Percentiles rank a stretch among this genome's conserved stretches.
These are phyloP conservation scores for Stichopus horrens DNA, from an alignment of 53 echinoderm and acorn worm genomes.

Conservation along the genomic window DNA sequence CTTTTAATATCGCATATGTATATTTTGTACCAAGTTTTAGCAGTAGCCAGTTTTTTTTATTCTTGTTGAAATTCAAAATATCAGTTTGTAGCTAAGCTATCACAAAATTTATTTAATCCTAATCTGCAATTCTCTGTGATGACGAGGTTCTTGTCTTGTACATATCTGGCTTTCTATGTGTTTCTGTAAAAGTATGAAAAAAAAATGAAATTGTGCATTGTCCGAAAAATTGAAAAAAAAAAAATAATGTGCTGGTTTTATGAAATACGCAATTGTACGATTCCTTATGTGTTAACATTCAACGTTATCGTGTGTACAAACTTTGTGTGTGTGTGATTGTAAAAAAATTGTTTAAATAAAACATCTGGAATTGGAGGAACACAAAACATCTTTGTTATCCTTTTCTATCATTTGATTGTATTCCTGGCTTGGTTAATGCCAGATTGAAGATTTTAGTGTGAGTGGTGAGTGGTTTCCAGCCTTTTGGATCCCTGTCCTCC, in stretches of 20 bases:
- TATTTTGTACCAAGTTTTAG: slow-evolving; percentile 39
- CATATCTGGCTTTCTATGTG: slow-evolving; percentile 35
- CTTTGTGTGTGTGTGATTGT: slow-evolving; percentile 50
- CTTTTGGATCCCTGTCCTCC: no score
- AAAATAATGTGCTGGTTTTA: slow-evolving; percentile 36
- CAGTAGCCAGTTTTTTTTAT: slow-evolving; percentile 11
- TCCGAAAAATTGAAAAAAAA: neutral
- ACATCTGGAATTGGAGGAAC: slow-evolving; percentile 47
- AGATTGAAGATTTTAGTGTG: no score
- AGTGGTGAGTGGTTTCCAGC: no score
- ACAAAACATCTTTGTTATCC: neutral
- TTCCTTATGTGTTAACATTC: slow-evolving; percentile 23
- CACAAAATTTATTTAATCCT: slow-evolving; percentile 11
- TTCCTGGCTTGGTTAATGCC: neutral
- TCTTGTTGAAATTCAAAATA: slow-evolving; percentile 15
- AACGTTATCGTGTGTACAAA: slow-evolving; percentile 40
- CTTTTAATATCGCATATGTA: slow-evolving; percentile 23
- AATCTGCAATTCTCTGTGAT: slow-evolving; percentile 10
- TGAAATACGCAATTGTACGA: slow-evolving; percentile 40
- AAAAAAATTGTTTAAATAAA: slow-evolving; percentile 38
- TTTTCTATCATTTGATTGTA: neutral
- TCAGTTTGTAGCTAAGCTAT: slow-evolving; percentile 37
- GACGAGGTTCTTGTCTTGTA: slow-evolving; percentile 37
- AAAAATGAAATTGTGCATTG: neutral
- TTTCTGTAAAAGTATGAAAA: slow-evolving; percentile 3